phyloP scores from a whole-genome alignment of 2,113 vertebrate species.

The rat (Rattus norvegicus) region DNA sequence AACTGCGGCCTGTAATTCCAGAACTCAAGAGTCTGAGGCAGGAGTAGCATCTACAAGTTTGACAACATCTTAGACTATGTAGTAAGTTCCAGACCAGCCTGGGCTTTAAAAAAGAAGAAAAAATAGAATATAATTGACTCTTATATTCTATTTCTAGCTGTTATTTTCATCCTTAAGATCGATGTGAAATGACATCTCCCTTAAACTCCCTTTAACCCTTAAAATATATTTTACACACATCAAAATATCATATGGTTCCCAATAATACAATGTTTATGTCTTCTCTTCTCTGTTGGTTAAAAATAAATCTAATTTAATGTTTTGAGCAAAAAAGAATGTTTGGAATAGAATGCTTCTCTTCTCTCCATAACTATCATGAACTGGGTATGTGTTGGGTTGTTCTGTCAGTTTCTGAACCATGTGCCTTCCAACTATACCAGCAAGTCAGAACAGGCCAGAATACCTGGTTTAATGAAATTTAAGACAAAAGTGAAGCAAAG shows the following conservation, averaged over 20 bases:
- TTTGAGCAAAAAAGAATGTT: not conserved
- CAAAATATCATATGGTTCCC: not conserved
- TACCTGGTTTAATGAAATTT: not conserved
- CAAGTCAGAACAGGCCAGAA: not conserved
- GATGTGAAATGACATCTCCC: not conserved
- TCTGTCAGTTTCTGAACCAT: not conserved
- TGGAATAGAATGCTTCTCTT: not conserved
- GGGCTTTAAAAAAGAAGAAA: too few species aligned
- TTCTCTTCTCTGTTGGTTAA: not conserved
- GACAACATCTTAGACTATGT: not conserved
- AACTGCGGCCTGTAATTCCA: too few species aligned
- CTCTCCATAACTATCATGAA: not conserved
- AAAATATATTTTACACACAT: not conserved
- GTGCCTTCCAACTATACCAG: not conserved
- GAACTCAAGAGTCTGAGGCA: not conserved
- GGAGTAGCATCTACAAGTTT: not conserved
- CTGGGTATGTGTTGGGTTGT: not conserved
- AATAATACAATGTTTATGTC: not conserved
- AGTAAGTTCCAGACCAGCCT: too few species aligned
- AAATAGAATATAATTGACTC: not conserved
- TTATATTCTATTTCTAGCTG: not conserved
- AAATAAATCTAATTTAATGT: not conserved
- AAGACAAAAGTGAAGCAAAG: not conserved
- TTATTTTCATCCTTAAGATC: slow-evolving; percentile 12
- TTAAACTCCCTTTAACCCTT: not conserved